phyloP scores from a whole-genome alignment of 2,113 vertebrate species.

The Amblyornis subalaris region DNA sequence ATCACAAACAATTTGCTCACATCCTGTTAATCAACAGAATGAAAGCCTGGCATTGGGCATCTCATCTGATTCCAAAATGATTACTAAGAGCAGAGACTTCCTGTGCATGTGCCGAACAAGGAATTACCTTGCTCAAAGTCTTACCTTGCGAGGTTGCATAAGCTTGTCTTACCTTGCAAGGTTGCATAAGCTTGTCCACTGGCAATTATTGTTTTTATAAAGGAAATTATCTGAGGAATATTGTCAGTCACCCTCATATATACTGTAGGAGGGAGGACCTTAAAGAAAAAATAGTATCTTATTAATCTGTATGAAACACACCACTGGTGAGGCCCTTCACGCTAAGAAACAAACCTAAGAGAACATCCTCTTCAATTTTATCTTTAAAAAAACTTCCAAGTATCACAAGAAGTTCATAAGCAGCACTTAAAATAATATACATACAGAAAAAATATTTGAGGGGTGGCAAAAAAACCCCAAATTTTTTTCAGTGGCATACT shows the following conservation, averaged over 20 bases:
- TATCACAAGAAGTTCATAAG: not conserved
- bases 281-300: not conserved
- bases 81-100: not conserved
- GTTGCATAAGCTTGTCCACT: slow-evolving; percentile 87
- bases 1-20: not conserved
- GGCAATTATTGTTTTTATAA: slow-evolving; percentile 82
- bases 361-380: not conserved
- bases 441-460: not conserved
- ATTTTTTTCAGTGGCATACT: not conserved
- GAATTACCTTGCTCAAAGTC: not conserved
- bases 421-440: not conserved
- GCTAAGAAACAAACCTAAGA: not conserved
- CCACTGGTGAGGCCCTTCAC: not conserved
- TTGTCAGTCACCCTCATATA: slow-evolving; percentile 93
- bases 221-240: slow-evolving; percentile 85
- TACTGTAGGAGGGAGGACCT: slow-evolving; percentile 86
- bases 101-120: not conserved
- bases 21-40: not conserved
- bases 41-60: not conserved
- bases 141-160: slow-evolving; percentile 84
- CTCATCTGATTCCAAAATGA: not conserved
- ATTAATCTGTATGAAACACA: not conserved
- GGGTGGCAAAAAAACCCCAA: rapidly evolving
- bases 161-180: slow-evolving; percentile 83
- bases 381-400: not conserved